Evolutionary conservation across 1,140 invertebrate species (phyloP), one percentile per base, ranked within the genome.

Genomic region (Orchesella cincta): DNA sequence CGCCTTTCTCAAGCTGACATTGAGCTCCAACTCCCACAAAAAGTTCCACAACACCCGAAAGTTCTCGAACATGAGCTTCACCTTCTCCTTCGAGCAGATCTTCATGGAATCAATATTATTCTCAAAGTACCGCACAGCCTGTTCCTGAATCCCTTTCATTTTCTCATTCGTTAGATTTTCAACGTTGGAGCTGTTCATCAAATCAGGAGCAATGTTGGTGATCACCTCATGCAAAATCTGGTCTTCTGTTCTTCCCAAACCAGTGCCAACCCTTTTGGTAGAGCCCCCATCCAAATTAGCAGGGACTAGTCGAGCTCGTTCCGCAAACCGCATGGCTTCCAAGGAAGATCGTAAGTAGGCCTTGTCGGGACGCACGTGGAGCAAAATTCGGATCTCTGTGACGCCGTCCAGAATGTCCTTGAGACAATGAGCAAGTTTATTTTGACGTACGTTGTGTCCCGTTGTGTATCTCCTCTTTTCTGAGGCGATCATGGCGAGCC

Each of bases 341-440:
- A 77, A 34, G 16, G 70, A 71, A 0, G 62, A 29, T 14, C 67
- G 52, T 8, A 79, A 39, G 54, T 72, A 72, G 1, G 36, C 3
- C 18, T n/a, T 36, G 35, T 81, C 80, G 0, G 80, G 77, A 18
- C 80, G 35, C 16, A 81, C 33, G 33, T 81, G 80, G 16, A 79
- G 51, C 1, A 81, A 2, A 36, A 81, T 52, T 8, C 80, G 75
- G 16, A 81, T 73, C 29, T 79, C 76, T 1, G 73, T 73, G 23
- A 64, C 51, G 14, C 39, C 29, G 14, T 33, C n/a, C 3, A 78
- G 23, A 33, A 81, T 76, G 34, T 81, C 80, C 36, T 78, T 76
- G 18, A 81, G 80, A 73, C 80, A 81, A 26, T 79, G 77, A 0
- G 77, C 74, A 29, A 81, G 54, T 28, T 78, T 78, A 29, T 73